Conservation (phyloP, 1,140 invertebrate species). For the Meloidogyne floridensis region DNA sequence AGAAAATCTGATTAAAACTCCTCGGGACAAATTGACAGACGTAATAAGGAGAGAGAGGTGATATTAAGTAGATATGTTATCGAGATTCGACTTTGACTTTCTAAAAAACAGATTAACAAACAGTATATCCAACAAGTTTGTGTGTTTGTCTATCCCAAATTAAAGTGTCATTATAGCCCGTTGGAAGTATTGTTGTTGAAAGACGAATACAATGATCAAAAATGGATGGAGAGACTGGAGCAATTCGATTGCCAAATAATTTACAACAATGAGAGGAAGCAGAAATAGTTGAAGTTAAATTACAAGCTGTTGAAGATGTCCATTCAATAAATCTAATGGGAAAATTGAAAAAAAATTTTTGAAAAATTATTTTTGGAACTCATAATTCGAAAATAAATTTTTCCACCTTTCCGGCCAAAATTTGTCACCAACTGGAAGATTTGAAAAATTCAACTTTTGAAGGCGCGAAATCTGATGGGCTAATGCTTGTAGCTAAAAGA, state of each 20-base stretch:
- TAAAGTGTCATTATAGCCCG: constrained; percentile 63
- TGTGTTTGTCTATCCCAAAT: constrained; percentile 42
- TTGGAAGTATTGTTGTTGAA: constrained; percentile 56
- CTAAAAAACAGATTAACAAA: neutral
- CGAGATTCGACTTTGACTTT: no score
- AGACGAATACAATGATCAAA: constrained; percentile 61
- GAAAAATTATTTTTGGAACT: no score
- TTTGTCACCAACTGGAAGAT: constrained; percentile 20
- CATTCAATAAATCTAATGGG: constrained; percentile 56
- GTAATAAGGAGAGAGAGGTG: neutral
- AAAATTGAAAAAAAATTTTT: neutral
- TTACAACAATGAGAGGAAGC: neutral
- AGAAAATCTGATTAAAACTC: no score
- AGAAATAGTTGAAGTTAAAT: neutral
- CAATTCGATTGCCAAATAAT: constrained; percentile 58
- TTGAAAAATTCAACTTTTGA: neutral
- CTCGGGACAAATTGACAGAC: no score
- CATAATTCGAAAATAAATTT: neutral
- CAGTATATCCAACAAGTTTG: constrained; percentile 61
- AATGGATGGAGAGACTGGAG: constrained; percentile 45
- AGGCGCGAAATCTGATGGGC: constrained; percentile 41
- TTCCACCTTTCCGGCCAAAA: constrained; percentile 63
- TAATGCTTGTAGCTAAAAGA: constrained; percentile 40
- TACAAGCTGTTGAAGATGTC: constrained; percentile 31
- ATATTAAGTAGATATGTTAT: no score